Conservation (phyloP, 2,888 invertebrate genomes). For the Ophraella communa region DNA sequence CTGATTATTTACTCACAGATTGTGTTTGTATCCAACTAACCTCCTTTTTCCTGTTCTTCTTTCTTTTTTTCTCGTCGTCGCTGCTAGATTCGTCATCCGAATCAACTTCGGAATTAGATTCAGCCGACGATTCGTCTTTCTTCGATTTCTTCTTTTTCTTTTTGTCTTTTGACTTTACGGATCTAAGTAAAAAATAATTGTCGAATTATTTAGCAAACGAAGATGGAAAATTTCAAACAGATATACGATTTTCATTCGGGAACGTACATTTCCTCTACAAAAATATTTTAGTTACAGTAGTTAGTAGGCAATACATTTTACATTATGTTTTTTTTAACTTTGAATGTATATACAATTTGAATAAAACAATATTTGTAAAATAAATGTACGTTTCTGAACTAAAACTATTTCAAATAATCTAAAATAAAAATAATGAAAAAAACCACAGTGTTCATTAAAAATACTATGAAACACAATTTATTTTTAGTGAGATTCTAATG, state of each 20-base stretch:
- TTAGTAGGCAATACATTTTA: too few relatives aligned
- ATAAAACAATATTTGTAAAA: not conserved
- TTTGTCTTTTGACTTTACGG: slow-evolving; percentile 57
- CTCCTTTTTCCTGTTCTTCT: slow-evolving; percentile 61
- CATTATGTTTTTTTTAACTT: not conserved
- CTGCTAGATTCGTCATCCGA: slow-evolving; percentile 57
- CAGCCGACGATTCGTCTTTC: slow-evolving; percentile 47
- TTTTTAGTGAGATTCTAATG: slow-evolving; percentile 43
- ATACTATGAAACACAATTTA: slow-evolving; percentile 30
- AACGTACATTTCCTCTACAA: slow-evolving; percentile 14
- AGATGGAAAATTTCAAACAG: slow-evolving; percentile 1
- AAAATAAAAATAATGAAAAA: slow-evolving; percentile 16
- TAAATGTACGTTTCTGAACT: slow-evolving; percentile 23
- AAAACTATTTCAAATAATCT: slow-evolving; percentile 16
- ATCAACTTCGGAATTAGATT: slow-evolving; percentile 46
- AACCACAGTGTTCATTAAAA: slow-evolving; percentile 31
- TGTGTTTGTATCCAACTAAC: slow-evolving; percentile 47
- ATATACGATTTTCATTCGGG: slow-evolving; percentile 14
- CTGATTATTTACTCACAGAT: slow-evolving; percentile 6
- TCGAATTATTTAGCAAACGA: not conserved
- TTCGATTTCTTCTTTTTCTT: slow-evolving; percentile 57
- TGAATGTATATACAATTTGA: not conserved
- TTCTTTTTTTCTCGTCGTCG: slow-evolving; percentile 61
- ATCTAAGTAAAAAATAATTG: slow-evolving; percentile 42
- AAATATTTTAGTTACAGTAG: not conserved